Base-by-base conservation (phyloP, 2,888 invertebrate genomes). In the Coleophora flavipennella region DNA sequence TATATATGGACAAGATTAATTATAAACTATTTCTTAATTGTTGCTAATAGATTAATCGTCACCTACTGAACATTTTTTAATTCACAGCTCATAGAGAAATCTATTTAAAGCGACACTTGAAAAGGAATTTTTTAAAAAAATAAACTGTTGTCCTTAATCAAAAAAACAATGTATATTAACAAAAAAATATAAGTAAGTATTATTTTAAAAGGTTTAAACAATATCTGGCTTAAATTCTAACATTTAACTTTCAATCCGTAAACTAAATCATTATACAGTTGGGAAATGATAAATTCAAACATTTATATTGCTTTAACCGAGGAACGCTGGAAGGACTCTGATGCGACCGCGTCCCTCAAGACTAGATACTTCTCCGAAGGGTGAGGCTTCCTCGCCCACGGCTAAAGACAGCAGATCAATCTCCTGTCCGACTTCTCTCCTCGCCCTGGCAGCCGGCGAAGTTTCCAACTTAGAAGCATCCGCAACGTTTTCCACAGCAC, bases 401-500 rank as follows among this genome's bases (percentile, higher is more conserved):
- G 44, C 55, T 0, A 75, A 68, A 1, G 84, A 83, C 12, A 83
- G 57, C 6, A 83, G 55, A 44, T 83, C 81, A 37, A 70, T 79
- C 45, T 81, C 81, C 34, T 71, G 67, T 0, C 75, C 81, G 6
- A 72, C 34, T 8, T 68, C 74, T 29, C 84, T 72, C 1, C 79
- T 75, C 31, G 39, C 57, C 28, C 78, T 68, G 1, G 44, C 50
- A 8, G n/a, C n/a, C n/a, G n/a, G n/a, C n/a, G 43, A 38, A 2
- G 27, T 33, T 11, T 38, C 32, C 7, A 6, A 49, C 13, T 43
- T 62, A 78, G 68, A 59, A 71, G 65, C 72, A 71, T 65, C 76
- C 72, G 52, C 67, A 71, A 27, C 71, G 65, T 54, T 64, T 64
- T 0, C 83, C 81, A 50, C 73, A 81, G 66, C 81, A 80, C 75